Conservation (phyloP, 2,888 invertebrate genomes). For the Pegoplata infirma region DNA sequence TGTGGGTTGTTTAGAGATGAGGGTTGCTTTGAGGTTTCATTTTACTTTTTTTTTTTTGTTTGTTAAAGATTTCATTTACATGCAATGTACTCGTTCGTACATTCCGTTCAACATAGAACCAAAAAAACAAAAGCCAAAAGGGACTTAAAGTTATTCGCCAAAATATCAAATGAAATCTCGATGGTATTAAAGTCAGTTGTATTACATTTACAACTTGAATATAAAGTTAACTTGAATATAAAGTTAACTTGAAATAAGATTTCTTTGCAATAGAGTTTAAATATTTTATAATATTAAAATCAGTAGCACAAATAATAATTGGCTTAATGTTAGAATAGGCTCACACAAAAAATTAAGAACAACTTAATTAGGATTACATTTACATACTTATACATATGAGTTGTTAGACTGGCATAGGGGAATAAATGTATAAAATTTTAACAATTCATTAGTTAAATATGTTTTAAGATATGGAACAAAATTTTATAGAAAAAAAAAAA, state of each 20-base stretch:
- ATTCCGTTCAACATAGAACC: too few species aligned
- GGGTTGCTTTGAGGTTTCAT: slow-evolving; percentile 53
- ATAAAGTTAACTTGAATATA: slow-evolving; percentile 23
- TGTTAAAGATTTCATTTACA: slow-evolving; percentile 26
- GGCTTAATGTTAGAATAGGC: background rate
- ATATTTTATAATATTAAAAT: background rate
- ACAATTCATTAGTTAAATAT: too few species aligned
- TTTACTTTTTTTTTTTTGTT: slow-evolving; percentile 30
- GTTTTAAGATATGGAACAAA: too few species aligned
- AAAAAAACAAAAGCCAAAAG: slow-evolving; percentile 37
- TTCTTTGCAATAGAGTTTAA: background rate
- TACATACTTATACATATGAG: too few species aligned
- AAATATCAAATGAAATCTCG: slow-evolving; percentile 42
- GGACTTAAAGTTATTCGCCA: slow-evolving; percentile 47
- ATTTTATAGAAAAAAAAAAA: too few species aligned
- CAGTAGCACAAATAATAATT: background rate
- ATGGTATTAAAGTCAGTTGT: slow-evolving; percentile 53
- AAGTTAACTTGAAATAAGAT: slow-evolving; percentile 10
- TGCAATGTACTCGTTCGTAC: background rate
- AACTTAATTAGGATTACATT: too few species aligned
- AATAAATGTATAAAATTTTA: too few species aligned
- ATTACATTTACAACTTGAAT: too few species aligned
- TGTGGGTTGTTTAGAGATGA: slow-evolving; percentile 45
- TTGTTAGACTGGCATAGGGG: too few species aligned
- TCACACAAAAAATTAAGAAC: too few species aligned